A percentile compares a stretch with the other conserved stretches of the same genome.
Evolutionary conservation across 2,888 invertebrate species (phyloP).

Genomic region (Rambutsinella grinnellia): DNA sequence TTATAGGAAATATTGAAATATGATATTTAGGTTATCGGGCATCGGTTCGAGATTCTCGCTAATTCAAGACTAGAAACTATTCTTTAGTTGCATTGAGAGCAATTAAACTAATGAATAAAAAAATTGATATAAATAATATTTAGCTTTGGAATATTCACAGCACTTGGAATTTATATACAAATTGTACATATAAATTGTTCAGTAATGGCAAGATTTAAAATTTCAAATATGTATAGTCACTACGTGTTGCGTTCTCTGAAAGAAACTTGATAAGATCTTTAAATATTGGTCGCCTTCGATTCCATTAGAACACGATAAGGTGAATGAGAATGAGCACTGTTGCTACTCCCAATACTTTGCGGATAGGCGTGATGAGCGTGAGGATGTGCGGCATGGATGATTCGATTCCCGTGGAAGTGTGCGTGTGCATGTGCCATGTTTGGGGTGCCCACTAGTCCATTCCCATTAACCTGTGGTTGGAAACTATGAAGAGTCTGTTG

Average conservation of each 20-base stretch:
- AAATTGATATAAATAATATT: background rate
- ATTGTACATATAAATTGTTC: background rate
- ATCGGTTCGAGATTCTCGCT: background rate
- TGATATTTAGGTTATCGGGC: background rate
- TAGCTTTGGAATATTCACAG: background rate
- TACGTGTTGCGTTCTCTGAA: background rate
- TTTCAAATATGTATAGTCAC: background rate
- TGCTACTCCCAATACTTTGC: constrained; percentile 37
- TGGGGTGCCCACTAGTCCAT: constrained; percentile 30
- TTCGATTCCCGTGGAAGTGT: constrained; percentile 51
- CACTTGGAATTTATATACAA: background rate
- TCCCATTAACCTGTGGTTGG: constrained; percentile 20
- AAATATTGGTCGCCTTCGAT: constrained; percentile 65
- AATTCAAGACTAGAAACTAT: background rate
- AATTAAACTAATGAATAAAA: background rate
- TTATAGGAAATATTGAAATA: too few species aligned
- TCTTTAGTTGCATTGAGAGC: background rate
- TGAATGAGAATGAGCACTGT: constrained; percentile 58
- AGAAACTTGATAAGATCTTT: constrained; percentile 18
- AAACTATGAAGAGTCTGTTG: constrained; percentile 57
- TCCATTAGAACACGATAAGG: constrained; percentile 65
- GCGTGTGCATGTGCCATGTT: constrained; percentile 56
- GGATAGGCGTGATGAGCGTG: constrained; percentile 33
- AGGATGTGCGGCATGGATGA: constrained; percentile 40
- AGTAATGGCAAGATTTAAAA: background rate